A percentile compares a stretch with the other conserved stretches of the same genome.
Evolutionary conservation across 2,113 vertebrate genomes (phyloP).

Genomic region (Chionodraco myersi): DNA sequence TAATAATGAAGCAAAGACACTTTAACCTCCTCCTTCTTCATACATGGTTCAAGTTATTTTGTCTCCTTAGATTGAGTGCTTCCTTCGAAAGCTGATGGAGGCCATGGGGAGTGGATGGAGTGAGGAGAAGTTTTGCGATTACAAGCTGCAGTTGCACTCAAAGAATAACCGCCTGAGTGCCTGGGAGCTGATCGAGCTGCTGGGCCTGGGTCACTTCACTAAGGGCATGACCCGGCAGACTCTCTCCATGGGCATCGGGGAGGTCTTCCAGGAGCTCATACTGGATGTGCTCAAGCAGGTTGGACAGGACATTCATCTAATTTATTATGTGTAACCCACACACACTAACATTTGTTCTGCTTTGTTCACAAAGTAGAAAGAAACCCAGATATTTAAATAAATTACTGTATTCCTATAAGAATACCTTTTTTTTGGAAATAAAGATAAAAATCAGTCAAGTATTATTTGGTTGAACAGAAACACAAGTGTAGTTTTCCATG

Average conservation of each 20-base stretch:
- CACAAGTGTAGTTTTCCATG: too few species aligned
- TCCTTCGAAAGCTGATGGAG: slow-evolving; percentile 91
- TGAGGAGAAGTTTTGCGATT: slow-evolving; percentile 91
- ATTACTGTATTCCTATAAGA: too few species aligned
- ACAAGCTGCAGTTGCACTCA: slow-evolving; percentile 84
- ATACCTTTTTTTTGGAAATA: too few species aligned
- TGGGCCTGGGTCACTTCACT: slow-evolving; percentile 90
- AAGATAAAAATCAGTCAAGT: too few species aligned
- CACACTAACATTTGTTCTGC: too few species aligned
- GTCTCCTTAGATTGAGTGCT: slow-evolving; percentile 89
- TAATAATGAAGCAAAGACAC: not conserved
- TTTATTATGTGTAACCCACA: too few species aligned
- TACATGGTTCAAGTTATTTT: not conserved
- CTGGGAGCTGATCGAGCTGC: slow-evolving; percentile 92
- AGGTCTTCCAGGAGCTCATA: slow-evolving; percentile 95
- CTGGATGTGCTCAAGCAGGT: slow-evolving; percentile 96
- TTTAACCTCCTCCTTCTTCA: not conserved
- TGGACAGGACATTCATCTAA: slow-evolving; percentile 30
- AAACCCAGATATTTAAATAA: too few species aligned
- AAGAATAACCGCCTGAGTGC: slow-evolving; percentile 85
- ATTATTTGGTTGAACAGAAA: too few species aligned
- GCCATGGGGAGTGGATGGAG: slow-evolving; percentile 92
- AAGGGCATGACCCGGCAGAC: slow-evolving; percentile 90
- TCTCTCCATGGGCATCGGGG: slow-evolving; percentile 91
- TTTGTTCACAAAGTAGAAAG: too few species aligned